Percentiles rank a stretch among this genome's conserved stretches.
These are phyloP conservation scores for Stenolophus ochropezus DNA, from an alignment of 2,888 invertebrate genomes.

Conservation along the genomic window DNA sequence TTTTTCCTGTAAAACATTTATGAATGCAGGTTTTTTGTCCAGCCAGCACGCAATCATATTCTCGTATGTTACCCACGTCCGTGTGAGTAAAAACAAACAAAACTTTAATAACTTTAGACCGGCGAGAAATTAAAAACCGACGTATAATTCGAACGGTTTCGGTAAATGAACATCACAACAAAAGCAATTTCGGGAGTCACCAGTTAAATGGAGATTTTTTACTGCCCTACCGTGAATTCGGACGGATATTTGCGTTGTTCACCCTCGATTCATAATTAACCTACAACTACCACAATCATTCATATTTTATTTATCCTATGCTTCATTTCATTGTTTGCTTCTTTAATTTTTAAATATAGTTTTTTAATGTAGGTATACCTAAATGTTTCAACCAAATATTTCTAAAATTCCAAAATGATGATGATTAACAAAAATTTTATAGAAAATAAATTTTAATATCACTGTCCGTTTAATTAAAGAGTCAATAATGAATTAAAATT, in stretches of 20 bases:
- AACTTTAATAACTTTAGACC: slow-evolving; percentile 38
- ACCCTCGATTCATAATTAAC: not conserved
- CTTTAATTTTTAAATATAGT: too few relatives aligned
- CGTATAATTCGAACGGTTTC: slow-evolving; percentile 23
- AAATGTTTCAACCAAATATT: too few relatives aligned
- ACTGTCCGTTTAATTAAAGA: too few relatives aligned
- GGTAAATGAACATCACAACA: slow-evolving; percentile 25
- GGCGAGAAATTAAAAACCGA: slow-evolving; percentile 26
- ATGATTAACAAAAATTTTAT: too few relatives aligned
- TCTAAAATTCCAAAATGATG: too few relatives aligned
- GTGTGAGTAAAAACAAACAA: slow-evolving; percentile 13
- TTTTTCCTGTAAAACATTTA: slow-evolving; percentile 29
- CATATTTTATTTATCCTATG: too few relatives aligned
- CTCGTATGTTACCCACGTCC: slow-evolving; percentile 19
- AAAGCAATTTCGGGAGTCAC: slow-evolving; percentile 3
- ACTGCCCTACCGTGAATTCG: not conserved
- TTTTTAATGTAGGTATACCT: too few relatives aligned
- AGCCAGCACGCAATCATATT: slow-evolving; percentile 27
- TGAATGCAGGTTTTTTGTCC: slow-evolving; percentile 16
- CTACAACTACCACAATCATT: too few relatives aligned
- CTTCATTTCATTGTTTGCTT: too few relatives aligned
- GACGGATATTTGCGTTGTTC: not conserved
- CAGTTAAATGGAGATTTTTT: not conserved
- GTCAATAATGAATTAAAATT: too few relatives aligned
- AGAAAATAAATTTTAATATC: too few relatives aligned